Evolutionary conservation across 2,797 vertebrate species (phyloP).

Genomic region (Esox lucius): DNA sequence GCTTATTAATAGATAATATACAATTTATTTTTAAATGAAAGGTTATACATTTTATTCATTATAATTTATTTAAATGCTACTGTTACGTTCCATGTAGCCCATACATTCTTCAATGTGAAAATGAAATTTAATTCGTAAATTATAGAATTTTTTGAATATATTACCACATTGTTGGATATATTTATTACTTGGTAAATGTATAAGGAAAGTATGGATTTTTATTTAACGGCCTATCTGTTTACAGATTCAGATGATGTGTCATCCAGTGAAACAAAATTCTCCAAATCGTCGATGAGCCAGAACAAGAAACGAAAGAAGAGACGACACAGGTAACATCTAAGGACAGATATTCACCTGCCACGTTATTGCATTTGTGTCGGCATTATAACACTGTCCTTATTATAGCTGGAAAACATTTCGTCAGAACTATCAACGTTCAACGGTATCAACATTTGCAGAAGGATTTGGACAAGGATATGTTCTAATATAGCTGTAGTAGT

Average conservation of each 20-base stretch:
- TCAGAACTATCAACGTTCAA: background rate
- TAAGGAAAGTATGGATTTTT: background rate
- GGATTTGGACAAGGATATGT: background rate
- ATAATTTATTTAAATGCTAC: background rate
- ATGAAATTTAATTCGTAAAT: background rate
- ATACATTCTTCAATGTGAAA: background rate
- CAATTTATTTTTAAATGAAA: background rate
- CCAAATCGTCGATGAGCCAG: conserved; percentile 88
- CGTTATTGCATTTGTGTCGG: too few species aligned
- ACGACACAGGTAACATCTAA: conserved; percentile 84
- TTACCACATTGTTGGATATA: background rate
- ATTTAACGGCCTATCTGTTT: conserved; percentile 24
- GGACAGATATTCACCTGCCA: too few species aligned
- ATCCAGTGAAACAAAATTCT: conserved; percentile 88
- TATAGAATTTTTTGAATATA: background rate
- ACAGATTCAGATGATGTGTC: conserved; percentile 96
- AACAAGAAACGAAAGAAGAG: conserved; percentile 98
- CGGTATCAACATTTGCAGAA: background rate
- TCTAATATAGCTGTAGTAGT: background rate
- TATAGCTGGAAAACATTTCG: too few species aligned
- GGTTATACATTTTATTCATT: background rate
- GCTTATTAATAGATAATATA: background rate
- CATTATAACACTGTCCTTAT: too few species aligned
- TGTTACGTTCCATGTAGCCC: background rate
- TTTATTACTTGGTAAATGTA: background rate